Conservation (phyloP, 2,797 vertebrate genomes). For the Urocyon cinereoargenteus region DNA sequence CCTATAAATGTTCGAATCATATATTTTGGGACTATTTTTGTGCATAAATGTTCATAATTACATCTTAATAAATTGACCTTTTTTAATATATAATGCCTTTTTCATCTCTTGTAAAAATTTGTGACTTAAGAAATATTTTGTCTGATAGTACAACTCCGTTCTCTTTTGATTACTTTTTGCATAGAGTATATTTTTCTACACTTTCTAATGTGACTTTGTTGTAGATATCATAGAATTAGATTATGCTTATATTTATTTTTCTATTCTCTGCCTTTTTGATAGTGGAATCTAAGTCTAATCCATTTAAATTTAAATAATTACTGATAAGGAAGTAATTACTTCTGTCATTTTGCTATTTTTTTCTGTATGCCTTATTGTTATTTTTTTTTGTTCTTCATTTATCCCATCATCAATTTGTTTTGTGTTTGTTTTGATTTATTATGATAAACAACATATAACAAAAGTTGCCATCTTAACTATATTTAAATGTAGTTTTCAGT, state of each 20-base stretch:
- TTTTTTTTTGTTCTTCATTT: neutral
- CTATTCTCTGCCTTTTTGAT: neutral
- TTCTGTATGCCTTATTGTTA: neutral
- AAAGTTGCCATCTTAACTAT: neutral
- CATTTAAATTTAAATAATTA: neutral
- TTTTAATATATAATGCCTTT: neutral
- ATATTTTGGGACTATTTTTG: neutral
- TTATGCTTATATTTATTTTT: neutral
- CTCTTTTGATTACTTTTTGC: neutral
- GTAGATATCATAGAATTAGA: neutral
- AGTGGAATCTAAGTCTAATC: neutral
- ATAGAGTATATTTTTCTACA: neutral
- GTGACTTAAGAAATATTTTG: neutral
- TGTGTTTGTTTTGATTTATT: neutral
- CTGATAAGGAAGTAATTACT: neutral
- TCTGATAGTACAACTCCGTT: neutral
- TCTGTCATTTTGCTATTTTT: neutral
- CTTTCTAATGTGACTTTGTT: neutral
- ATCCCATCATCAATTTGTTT: neutral
- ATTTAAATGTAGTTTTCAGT: neutral
- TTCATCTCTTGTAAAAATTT: neutral
- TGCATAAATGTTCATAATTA: neutral
- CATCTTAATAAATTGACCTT: neutral
- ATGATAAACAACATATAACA: neutral
- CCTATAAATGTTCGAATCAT: neutral